phyloP scores from a whole-genome alignment of 2,888 invertebrate species.

The Caenorhabditis uteleia region DNA sequence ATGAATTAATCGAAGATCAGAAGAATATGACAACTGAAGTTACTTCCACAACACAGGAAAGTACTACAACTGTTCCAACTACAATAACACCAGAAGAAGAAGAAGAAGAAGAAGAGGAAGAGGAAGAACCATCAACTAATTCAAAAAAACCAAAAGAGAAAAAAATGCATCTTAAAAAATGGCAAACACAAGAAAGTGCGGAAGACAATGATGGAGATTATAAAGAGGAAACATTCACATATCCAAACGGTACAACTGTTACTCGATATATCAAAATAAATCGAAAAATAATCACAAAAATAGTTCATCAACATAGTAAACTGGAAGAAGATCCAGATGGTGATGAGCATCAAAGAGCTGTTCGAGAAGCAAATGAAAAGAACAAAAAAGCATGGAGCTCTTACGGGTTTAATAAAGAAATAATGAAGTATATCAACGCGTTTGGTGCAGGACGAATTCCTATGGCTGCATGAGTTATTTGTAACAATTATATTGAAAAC shows the following conservation, averaged over 20 bases:
- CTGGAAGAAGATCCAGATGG: constrained; percentile 3
- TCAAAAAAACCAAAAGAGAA: constrained; percentile 4
- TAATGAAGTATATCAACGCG: too few species aligned
- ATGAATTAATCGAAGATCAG: too few species aligned
- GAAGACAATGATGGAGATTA: constrained; percentile 41
- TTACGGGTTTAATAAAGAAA: too few species aligned
- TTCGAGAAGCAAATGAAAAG: not conserved
- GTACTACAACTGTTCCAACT: constrained; percentile 1
- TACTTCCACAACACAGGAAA: not conserved
- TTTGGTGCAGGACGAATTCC: too few species aligned
- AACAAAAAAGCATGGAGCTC: too few species aligned
- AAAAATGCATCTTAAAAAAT: constrained; percentile 15
- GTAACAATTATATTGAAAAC: too few species aligned
- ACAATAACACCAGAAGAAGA: constrained; percentile 4
- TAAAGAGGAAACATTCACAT: constrained; percentile 41
- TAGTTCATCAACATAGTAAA: constrained; percentile 35
- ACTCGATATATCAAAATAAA: constrained; percentile 38
- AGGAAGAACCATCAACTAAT: not conserved
- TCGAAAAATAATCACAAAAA: constrained; percentile 39
- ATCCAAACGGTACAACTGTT: constrained; percentile 46
- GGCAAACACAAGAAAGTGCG: constrained; percentile 21
- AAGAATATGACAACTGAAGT: too few species aligned
- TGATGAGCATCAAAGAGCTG: not conserved
- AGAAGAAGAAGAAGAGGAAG: too few species aligned
- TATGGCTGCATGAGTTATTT: too few species aligned